A percentile compares a stretch with the other conserved stretches of the same genome.
Evolutionary conservation across 2,113 vertebrate species (phyloP).

Genomic region (Sceloporus tristichus): DNA sequence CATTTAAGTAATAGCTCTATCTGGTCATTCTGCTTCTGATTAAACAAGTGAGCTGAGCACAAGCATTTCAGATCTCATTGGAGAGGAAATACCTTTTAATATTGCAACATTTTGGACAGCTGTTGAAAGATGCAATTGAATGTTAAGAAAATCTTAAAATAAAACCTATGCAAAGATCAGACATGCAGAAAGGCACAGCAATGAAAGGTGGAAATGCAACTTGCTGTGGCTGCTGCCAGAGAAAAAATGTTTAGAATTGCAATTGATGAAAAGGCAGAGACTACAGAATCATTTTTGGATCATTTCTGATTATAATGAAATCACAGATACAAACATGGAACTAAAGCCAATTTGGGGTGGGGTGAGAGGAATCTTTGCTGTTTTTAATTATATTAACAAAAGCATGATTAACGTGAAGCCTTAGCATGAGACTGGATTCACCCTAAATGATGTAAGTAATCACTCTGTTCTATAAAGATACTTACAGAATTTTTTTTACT

Average conservation of each 20-base stretch:
- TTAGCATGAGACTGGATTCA: neutral
- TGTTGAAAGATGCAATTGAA: neutral
- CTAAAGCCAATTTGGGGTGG: neutral
- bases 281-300: neutral
- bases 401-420: neutral
- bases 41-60: slow-evolving; percentile 58
- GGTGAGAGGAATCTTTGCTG: neutral
- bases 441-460: neutral
- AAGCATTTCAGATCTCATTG: slow-evolving; percentile 48
- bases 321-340: neutral
- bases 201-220: neutral
- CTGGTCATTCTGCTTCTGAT: slow-evolving; percentile 39
- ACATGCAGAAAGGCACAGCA: neutral
- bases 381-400: slow-evolving; percentile 19
- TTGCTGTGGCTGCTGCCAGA: neutral
- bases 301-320: neutral
- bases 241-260: neutral
- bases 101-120: neutral
- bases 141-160: neutral
- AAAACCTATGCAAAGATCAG: slow-evolving; percentile 10
- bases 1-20: slow-evolving; percentile 36
- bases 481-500: neutral
- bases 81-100: slow-evolving; percentile 51
- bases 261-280: neutral
- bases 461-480: neutral